Base-by-base conservation (phyloP, 30 jellyfish, hydroid and myxozoan species). In the Turritopsis rubra region DNA sequence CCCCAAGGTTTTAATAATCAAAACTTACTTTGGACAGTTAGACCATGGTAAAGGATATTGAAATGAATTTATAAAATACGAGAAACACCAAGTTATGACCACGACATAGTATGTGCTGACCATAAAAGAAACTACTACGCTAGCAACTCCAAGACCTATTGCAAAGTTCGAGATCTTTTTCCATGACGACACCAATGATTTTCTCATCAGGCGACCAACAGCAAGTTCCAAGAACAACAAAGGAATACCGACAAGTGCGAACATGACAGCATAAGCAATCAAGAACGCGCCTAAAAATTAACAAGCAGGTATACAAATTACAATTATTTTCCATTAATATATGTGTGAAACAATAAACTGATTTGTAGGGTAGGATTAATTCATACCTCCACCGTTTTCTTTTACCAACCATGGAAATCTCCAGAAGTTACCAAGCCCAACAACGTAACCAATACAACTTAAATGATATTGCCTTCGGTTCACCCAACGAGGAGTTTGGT, bases 11-110 rank as follows among this genome's bases (percentile, higher is more conserved):
- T 74, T 68, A n/a, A 16, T 23, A 74, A n/a, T 7, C 65, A 21
- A 27, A 20, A 83, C 97, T 83, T 74, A 91, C 97, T 76, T 83
- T 73, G 96, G 96, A 85, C 97, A 91, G 25, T 29, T 16, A 27
- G 95, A 65, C 97, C 97, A 91, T 18, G 97, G 97, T 76, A 91
- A 84, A 18, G 97, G 97, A 68, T 84, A 73, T 66, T 83, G 91
- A 73, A 91, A 91, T 54, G 97, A 91, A 73, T 72, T 66, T 79
- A 81, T 73, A 75, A 91, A 85, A 41, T 91, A 91, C 52, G 84
- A 81, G 30, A 91, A 89, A 71, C 96, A 87, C 97, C 97, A 91
- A 29, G 90, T 89, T 54, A 87, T 80, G 75, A 91, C 95, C 68
- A 91, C 92, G 31, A 70, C 82, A 73, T 91, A 91, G 18, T 86